Evolutionary conservation across 2,113 vertebrate genomes (phyloP), one percentile per base, ranked within the genome.

Genomic region (Talpa occidentalis): DNA sequence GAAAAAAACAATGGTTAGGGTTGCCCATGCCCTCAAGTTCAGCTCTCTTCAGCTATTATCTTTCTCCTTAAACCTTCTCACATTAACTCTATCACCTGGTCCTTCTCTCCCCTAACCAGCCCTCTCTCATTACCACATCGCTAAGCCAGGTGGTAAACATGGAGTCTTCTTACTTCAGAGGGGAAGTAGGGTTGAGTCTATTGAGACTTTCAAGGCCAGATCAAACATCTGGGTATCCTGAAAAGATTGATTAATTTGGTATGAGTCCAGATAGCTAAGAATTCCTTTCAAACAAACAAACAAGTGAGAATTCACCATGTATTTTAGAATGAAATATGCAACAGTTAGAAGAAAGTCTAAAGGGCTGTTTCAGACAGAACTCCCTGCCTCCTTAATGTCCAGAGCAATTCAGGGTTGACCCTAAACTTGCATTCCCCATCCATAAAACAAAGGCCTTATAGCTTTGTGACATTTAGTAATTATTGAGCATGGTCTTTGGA

Each of bases 231-330:
- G 82, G 32, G 52, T 5, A 85, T 30, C 30, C 22, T 49, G 52
- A 74, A 10, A 30, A 95, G 11, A 10, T 37, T 87, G 82, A 37
- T 52, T 69, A 35, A 88, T 79, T 91, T 67, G 59, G 10, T 67
- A 70, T 72, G 17, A 86, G 47, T 15, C 3, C 7, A 74, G 35
- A 42, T n/a, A 15, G 7, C 44, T 72, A 80, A 70, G 40, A 85
- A 76, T 70, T 78, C 32, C 56, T 32, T 88, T 85, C 80, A 95
- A 76, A 80, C 49, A 92, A 90, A 37, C 42, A 92, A 90, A 47
- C 30, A 86, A 80, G 49, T 17, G 86, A 73, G 32, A 86, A 24
- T 49, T 67, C 10, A 8, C 14, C 10, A 47, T 47, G 56, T 78
- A 67, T 60, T 72, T 54, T 66, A 42, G 16, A 92, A 24, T 56